Percentiles rank a stretch among this genome's conserved stretches.
Conservation (phyloP, 2,888 invertebrate genomes). For the Eubasilissa splendida region DNA sequence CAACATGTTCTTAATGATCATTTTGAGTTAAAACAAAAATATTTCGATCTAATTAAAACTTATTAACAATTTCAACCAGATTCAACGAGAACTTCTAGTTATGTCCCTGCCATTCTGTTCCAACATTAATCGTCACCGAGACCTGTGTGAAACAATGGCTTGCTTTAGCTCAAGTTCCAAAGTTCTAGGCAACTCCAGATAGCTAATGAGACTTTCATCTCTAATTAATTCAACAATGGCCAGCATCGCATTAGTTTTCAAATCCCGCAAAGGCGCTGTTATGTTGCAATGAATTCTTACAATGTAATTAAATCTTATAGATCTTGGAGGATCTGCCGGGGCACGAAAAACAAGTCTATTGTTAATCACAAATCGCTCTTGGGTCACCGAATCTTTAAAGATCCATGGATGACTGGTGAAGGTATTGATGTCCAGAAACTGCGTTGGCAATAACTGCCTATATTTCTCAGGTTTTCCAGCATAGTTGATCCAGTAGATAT, state of each 20-base stretch:
- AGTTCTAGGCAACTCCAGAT: constrained; percentile 67
- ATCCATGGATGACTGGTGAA: constrained; percentile 90
- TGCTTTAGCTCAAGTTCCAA: constrained; percentile 65
- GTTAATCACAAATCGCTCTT: constrained; percentile 77
- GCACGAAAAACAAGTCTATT: constrained; percentile 63
- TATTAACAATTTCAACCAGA: too few species aligned
- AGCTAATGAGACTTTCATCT: constrained; percentile 62
- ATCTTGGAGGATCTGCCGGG: constrained; percentile 59
- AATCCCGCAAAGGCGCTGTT: constrained; percentile 70
- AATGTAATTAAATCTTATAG: constrained; percentile 34
- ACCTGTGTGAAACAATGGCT: constrained; percentile 55
- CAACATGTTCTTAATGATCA: too few species aligned
- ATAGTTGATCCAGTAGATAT: constrained; percentile 86
- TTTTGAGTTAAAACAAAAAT: too few species aligned
- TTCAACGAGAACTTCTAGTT: constrained; percentile 19
- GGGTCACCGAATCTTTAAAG: constrained; percentile 80
- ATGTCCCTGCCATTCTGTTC: constrained; percentile 22
- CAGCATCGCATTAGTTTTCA: constrained; percentile 69
- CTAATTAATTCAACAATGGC: constrained; percentile 65
- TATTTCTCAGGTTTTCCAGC: constrained; percentile 77
- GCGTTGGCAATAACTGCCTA: constrained; percentile 71
- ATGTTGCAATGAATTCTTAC: constrained; percentile 68
- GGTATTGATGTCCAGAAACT: constrained; percentile 79
- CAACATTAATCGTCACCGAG: constrained; percentile 35
- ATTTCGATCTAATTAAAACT: too few species aligned